Conservation (phyloP, 2,888 invertebrate genomes). For the Xylocampa areola region DNA sequence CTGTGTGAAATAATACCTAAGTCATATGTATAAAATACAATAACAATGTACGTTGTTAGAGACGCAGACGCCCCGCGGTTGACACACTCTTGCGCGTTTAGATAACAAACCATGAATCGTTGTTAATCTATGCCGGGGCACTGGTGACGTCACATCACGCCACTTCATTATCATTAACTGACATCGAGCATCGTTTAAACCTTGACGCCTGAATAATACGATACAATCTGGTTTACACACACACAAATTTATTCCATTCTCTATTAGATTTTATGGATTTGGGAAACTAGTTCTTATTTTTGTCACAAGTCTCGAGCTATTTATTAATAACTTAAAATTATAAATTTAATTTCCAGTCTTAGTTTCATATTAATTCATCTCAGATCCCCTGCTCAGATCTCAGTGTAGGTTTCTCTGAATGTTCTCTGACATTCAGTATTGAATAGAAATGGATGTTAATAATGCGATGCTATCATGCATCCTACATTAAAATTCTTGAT, state of each 20-base stretch:
- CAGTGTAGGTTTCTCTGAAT: conserved; percentile 12
- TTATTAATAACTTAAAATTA: too few species aligned
- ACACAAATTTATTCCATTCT: conserved; percentile 1
- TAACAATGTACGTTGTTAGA: conserved; percentile 30
- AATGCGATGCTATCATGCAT: conserved; percentile 10
- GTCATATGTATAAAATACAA: conserved; percentile 35
- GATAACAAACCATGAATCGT: conserved; percentile 42
- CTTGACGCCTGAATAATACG: conserved; percentile 72
- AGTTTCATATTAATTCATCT: background rate
- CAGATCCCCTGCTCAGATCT: background rate
- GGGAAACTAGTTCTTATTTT: too few species aligned
- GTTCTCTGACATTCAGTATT: conserved; percentile 11
- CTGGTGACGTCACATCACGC: conserved; percentile 80
- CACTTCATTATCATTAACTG: conserved; percentile 77
- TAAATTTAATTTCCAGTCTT: conserved; percentile 6
- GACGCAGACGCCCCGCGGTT: background rate
- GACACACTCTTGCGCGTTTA: conserved; percentile 28
- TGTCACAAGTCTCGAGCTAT: background rate
- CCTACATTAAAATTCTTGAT: conserved; percentile 16
- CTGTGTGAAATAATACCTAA: too few species aligned
- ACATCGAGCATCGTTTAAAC: conserved; percentile 69
- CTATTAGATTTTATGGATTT: background rate
- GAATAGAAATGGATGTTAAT: conserved; percentile 22
- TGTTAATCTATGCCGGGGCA: conserved; percentile 33
- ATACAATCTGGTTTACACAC: conserved; percentile 50